Evolutionary conservation across 2,888 invertebrate species (phyloP), one percentile per base, ranked within the genome.

Genomic region (Eristalinus sepulchralis): DNA sequence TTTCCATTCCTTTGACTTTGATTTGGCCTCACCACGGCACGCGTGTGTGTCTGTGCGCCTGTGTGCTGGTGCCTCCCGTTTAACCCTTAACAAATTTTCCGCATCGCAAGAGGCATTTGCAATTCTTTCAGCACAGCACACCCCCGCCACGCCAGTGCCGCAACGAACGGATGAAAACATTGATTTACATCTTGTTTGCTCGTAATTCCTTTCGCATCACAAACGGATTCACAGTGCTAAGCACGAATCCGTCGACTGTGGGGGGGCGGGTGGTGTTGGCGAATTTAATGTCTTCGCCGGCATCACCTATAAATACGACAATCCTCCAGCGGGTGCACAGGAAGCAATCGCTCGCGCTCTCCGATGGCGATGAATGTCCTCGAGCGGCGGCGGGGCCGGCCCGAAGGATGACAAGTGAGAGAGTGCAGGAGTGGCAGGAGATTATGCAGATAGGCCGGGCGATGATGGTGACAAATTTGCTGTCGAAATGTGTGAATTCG

Each of bases 101-200:
- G 70, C 85, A 72, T 78, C 77, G 60, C 57, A 66, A 73, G 72
- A 85, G 67, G 36, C 77, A 78, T 85, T 78, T 31, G 82, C 63
- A 68, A 72, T 79, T 78, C 68, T 53, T 47, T 34, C 62, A 39
- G 17, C 33, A 33, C 13, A 13, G 17, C 53, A 53, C 33, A 36
- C 70, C 66, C 64, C 9, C 4, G 10, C 17, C 11, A 10, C n/a
- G 24, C n/a, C 27, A 5, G 27, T 27, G 27, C 27, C 27, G 22
- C 47, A 13, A n/a, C 34, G 24, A 62, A 62, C 34, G 76, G 64
- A 60, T 72, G 83, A 36, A 55, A 64, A 79, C 83, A 86, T 71
- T 86, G 86, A 86, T 86, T 86, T 86, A 86, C 86, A 83, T 86
- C 86, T 83, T 83, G 79, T 83, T 86, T 86, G 79, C 78, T 83